Evolutionary conservation across 2,888 invertebrate species (phyloP).

Genomic region (Horisme vitalbata): DNA sequence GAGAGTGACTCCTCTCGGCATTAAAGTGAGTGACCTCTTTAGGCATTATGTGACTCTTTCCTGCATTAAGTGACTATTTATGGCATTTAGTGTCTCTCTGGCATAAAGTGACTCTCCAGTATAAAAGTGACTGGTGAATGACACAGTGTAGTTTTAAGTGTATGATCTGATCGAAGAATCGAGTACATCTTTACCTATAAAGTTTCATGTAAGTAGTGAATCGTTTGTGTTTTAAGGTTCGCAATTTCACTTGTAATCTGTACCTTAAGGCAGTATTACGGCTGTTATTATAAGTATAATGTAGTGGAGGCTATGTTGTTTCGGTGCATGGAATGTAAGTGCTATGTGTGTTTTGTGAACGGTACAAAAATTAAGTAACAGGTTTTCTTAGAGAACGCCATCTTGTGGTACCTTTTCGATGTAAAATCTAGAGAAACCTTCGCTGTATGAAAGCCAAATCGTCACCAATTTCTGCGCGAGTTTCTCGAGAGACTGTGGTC

Average conservation of each 20-base stretch:
- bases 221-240: slow-evolving; percentile 60
- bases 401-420: slow-evolving; percentile 39
- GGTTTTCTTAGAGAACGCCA: slow-evolving; percentile 52
- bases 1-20: slow-evolving; percentile 80
- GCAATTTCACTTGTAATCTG: slow-evolving; percentile 47
- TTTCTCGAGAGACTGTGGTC: slow-evolving; percentile 76
- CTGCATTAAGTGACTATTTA: too few species aligned
- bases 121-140: slow-evolving; percentile 21
- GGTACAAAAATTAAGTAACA: neutral
- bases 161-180: slow-evolving; percentile 42
- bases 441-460: slow-evolving; percentile 65
- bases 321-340: slow-evolving; percentile 48
- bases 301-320: slow-evolving; percentile 67
- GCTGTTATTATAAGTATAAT: slow-evolving; percentile 61
- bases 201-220: slow-evolving; percentile 54
- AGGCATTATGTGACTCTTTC: slow-evolving; percentile 16
- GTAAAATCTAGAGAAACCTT: slow-evolving; percentile 45
- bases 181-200: slow-evolving; percentile 71
- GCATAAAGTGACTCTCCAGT: slow-evolving; percentile 9
- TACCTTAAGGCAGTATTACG: slow-evolving; percentile 73
- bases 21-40: slow-evolving; percentile 50
- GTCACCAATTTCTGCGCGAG: slow-evolving; percentile 56
- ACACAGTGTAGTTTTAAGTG: slow-evolving; percentile 42
- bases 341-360: slow-evolving; percentile 35
- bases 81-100: too few species aligned